phyloP scores from a whole-genome alignment of 2,113 vertebrate species.

The Daubentonia madagascariensis region DNA sequence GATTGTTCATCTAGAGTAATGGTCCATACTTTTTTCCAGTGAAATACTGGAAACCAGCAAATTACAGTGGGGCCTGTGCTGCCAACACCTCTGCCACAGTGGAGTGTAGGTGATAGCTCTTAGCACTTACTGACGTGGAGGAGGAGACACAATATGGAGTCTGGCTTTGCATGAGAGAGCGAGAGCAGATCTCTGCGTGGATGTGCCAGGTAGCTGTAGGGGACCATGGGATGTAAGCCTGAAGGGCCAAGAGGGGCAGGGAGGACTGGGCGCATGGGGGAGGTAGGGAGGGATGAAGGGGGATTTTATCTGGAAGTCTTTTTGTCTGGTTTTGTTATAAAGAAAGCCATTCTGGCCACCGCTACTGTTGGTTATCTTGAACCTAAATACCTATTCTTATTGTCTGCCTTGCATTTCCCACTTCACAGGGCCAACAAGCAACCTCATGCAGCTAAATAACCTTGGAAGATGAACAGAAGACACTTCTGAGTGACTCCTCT shows the following conservation, averaged over 20 bases:
- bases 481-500: not conserved
- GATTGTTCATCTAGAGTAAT: slow-evolving; percentile 63
- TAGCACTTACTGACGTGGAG: accelerated
- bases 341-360: not conserved
- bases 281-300: not conserved
- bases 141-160: not conserved
- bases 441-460: accelerated
- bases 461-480: not conserved
- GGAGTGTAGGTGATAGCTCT: accelerated
- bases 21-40: slow-evolving; percentile 48
- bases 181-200: not conserved
- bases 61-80: accelerated
- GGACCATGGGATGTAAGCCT: too few relatives aligned
- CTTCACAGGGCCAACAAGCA: not conserved
- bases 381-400: not conserved
- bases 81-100: not conserved
- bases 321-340: not conserved
- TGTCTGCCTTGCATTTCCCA: not conserved
- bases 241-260: too few relatives aligned
- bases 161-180: not conserved
- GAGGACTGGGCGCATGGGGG: accelerated
- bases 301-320: not conserved
- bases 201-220: not conserved
- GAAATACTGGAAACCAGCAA: slow-evolving; percentile 23
- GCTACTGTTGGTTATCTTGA: not conserved